phyloP scores from a whole-genome alignment of 2,113 vertebrate genomes.

The Varanus salvator region DNA sequence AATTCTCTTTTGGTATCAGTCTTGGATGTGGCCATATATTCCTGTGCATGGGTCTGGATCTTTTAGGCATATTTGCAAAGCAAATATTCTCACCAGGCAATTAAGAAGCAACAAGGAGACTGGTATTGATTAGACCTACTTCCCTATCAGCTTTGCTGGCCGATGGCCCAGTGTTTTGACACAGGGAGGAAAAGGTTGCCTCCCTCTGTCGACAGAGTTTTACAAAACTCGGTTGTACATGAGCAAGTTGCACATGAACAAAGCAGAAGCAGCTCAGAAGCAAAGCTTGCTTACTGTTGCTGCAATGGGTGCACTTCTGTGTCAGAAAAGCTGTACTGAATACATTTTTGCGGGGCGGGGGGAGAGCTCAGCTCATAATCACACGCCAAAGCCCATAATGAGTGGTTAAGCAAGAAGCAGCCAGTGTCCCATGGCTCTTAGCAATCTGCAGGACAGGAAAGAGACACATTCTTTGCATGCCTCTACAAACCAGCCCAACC shows the following conservation, averaged over 20 bases:
- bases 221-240: neutral
- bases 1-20: neutral
- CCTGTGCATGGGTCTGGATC: no score
- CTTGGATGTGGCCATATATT: no score
- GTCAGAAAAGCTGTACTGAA: neutral
- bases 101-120: no score
- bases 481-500: slow-evolving; percentile 6
- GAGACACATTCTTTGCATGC: neutral
- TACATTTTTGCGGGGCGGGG: neutral
- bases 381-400: slow-evolving; percentile 12
- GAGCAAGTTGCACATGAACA: neutral
- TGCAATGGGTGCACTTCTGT: neutral
- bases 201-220: neutral
- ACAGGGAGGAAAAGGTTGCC: no score
- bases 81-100: no score
- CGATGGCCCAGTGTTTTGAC: neutral
- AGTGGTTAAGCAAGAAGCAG: neutral
- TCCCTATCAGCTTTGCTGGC: no score
- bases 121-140: no score
- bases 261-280: neutral
- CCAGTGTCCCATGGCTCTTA: neutral
- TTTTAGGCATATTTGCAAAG: neutral
- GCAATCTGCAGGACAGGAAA: slow-evolving; percentile 16
- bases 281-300: neutral
- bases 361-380: neutral